phyloP scores from a whole-genome alignment of 2,797 vertebrate genomes.

The Hydrolagus colliei region DNA sequence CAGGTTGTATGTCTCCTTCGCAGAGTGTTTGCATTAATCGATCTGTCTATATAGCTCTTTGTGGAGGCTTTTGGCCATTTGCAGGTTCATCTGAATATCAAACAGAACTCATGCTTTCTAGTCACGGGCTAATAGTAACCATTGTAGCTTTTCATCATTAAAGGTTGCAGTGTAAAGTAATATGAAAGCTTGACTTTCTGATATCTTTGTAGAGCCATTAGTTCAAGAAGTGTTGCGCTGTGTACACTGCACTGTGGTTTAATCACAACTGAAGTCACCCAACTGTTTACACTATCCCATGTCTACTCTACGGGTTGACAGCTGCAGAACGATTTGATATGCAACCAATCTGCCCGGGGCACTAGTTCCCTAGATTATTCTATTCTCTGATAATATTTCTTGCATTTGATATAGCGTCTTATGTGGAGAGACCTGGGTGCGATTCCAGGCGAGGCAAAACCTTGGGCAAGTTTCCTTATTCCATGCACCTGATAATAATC shows the following conservation, averaged over 20 bases:
- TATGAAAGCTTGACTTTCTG: slow-evolving; percentile 29
- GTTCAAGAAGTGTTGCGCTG: background rate
- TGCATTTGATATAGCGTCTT: no score
- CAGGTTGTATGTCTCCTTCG: slow-evolving; percentile 20
- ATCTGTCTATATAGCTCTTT: slow-evolving; percentile 32
- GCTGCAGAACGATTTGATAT: no score
- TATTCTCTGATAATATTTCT: no score
- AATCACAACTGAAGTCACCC: no score
- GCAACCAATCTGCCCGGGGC: no score
- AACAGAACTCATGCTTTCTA: slow-evolving; percentile 28
- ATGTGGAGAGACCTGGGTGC: no score
- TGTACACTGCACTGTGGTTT: background rate
- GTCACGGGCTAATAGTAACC: slow-evolving; percentile 35
- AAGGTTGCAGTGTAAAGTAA: slow-evolving; percentile 38
- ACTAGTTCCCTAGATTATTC: no score
- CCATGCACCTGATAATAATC: no score
- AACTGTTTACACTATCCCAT: no score
- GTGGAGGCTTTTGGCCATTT: slow-evolving; percentile 19
- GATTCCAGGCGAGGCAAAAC: no score
- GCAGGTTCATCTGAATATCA: slow-evolving; percentile 36
- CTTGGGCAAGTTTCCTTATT: no score
- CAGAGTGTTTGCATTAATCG: slow-evolving; percentile 25
- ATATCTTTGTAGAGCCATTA: slow-evolving; percentile 1
- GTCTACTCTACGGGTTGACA: no score
- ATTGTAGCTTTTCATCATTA: slow-evolving; percentile 38